Base-by-base conservation (phyloP, 2,113 vertebrate species). In the Rhinolophus sinicus region DNA sequence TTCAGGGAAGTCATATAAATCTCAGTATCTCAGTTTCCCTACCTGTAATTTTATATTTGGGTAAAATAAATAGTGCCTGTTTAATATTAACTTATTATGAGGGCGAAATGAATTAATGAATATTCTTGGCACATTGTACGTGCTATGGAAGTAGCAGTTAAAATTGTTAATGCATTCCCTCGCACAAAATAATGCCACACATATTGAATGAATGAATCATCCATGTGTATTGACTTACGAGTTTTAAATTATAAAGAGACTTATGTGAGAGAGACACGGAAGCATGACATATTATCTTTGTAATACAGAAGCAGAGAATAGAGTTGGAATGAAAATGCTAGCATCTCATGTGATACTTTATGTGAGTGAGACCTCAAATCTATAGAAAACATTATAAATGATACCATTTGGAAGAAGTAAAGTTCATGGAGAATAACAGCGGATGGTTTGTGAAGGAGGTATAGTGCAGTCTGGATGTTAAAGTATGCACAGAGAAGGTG, bases 171-270 rank as follows among this genome's bases (percentile, higher is more conserved):
- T 69, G 14, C 5, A 70, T 38, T 70, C 0, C 33, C n/a, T 69
- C 73, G 7, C 3, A 44, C 26, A 70, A 70, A 94, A 56, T 64
- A 94, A 30, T 72, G n/a, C 8, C 54, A 65, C 52, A 87, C 75
- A 88, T 82, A 44, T 35, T 83, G 70, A 96, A 88, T 78, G 44
- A 94, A 88, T 85, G 19, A 86, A 50, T 96, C 26, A 24, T 60
- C 19, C 9, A 33, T 60, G 5, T 73, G 19, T 33, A 64, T 50
- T 84, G 6, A 16, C 22, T 91, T 91, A 76, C 18, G 35, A 18
- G 8, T 69, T 92, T 83, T 83, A 88, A 94, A 83, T 64, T 70
- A 50, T 73, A 38, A 88, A 50, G 47, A 88, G 16, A 56, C 64
- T 65, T 72, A 77, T 85, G 14, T 70, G 44, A 89, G 19, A 92